Conservation (phyloP, 2,888 invertebrate genomes). For the Blera fallax region DNA sequence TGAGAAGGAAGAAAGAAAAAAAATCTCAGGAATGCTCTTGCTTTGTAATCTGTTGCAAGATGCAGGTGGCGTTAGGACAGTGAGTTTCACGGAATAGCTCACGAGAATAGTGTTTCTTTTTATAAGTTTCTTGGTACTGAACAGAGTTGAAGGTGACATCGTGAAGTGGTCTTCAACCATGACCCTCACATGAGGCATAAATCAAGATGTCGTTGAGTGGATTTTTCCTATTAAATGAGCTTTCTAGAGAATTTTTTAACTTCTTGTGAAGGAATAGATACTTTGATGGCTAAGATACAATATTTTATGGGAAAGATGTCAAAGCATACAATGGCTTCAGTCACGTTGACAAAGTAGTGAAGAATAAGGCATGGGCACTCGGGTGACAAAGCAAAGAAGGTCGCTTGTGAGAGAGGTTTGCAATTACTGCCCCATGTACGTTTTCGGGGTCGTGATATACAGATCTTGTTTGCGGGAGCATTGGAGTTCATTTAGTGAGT, state of each 20-base stretch:
- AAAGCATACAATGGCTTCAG: background rate
- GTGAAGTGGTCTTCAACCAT: background rate
- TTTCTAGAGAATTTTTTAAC: background rate
- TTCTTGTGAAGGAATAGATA: background rate
- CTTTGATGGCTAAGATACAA: background rate
- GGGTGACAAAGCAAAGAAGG: too few relatives aligned
- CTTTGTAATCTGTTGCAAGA: background rate
- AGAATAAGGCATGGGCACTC: background rate
- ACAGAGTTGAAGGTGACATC: background rate
- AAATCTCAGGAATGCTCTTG: background rate
- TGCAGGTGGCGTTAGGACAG: background rate
- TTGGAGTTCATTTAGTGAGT: too few relatives aligned
- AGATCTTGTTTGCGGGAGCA: too few relatives aligned
- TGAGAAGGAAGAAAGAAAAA: background rate
- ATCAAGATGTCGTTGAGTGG: background rate
- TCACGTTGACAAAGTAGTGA: background rate
- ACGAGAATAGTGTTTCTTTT: background rate
- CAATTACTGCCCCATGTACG: too few relatives aligned
- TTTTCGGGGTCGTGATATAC: too few relatives aligned
- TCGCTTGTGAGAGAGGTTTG: background rate
- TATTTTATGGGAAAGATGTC: slow-evolving; percentile 6
- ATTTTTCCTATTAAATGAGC: background rate
- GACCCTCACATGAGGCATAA: background rate
- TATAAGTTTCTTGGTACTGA: background rate
- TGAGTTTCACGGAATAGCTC: background rate